Evolutionary conservation across 2,797 vertebrate species (phyloP), one percentile per base, ranked within the genome.

Genomic region (Micromesistius poutassou): DNA sequence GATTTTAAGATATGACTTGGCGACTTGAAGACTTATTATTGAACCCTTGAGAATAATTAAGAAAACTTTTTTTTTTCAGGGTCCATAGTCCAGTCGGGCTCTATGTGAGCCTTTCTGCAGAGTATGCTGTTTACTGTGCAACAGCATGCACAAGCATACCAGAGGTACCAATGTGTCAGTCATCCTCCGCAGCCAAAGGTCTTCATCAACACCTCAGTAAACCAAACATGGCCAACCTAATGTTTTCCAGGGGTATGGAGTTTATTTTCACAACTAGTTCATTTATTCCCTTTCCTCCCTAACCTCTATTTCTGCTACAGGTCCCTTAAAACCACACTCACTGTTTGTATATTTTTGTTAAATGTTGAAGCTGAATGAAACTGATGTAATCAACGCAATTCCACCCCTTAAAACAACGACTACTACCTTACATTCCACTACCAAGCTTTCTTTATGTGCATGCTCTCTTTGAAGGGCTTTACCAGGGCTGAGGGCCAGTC

Each of bases 221-320:
- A 66, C 3, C 78, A 38, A 77, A 71, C 40, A 14, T 78, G 2
- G 14, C 30, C 9, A 30, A 77, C 25, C 66, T 42, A 4, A 16
- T 72, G 71, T 79, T 76, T 84, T 77, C 82, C 75, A 81, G 42
- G 73, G 73, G 38, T 77, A 74, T 22, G 42, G 84, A 33, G 73
- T 81, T 82, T 55, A 76, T 75, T 80, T 81, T 84, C 33, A 75
- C 71, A 22, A 33, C 30, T 71, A n/a, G 28, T 78, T 40, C 36
- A 76, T 84, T 77, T 4, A 77, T 85, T 75, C 77, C 62, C 66
- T 50, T n/a, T 33, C 72, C 30, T 13, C n/a, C 74, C 33, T 1
- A 82, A 72, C 42, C 73, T 74, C 42, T 7, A 0, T 75, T 50
- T 76, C 36, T 72, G 28, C 8, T 76, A 31, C 30, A 50, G 75